Evolutionary conservation across 1,140 invertebrate species (phyloP), one percentile per base, ranked within the genome.

Genomic region (Centruroides sculpturatus): DNA sequence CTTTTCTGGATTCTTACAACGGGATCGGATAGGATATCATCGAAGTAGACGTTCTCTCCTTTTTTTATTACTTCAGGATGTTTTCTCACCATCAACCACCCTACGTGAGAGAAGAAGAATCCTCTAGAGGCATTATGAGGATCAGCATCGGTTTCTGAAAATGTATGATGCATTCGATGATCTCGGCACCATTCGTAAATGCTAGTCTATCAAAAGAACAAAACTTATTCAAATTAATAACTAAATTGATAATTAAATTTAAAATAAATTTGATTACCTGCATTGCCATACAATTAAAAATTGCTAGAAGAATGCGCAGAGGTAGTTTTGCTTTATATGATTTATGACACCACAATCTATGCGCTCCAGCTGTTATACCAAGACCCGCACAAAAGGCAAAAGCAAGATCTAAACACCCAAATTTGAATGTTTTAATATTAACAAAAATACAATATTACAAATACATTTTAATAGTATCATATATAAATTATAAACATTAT

Each of bases 101-200:
- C 93, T 55, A 96, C 80, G 70, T 98, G 94, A 1, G 93, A 81
- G 74, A 97, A 98, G 79, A 98, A 97, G 76, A 97, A 95, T 4
- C 93, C 93, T 12, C 92, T 79, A 7, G 80, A 90, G 3, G 91
- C 89, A 74, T 97, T 96, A 69, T 97, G 92, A 0, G 93, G 93
- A 76, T 97, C 93, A 4, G 92, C 93, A 74, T 96, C 82, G 0
- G 93, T 97, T 74, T 97, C 93, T 8, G 85, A 88, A 75, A 85
- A 97, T 72, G 96, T 97, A 76, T 97, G 93, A 72, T 98, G 94
- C 64, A 95, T 87, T 66, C 94, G 80, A 75, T 98, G 94, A 73
- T 97, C 92, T 61, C 92, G 79, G 0, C 85, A 81, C 93, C 93
- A 97, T 71, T 95, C 91, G 60, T 86, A 83, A 13, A 90, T 86